Evolutionary conservation across 1,140 invertebrate genomes (phyloP).

Genomic region (Drosophila busckii): DNA sequence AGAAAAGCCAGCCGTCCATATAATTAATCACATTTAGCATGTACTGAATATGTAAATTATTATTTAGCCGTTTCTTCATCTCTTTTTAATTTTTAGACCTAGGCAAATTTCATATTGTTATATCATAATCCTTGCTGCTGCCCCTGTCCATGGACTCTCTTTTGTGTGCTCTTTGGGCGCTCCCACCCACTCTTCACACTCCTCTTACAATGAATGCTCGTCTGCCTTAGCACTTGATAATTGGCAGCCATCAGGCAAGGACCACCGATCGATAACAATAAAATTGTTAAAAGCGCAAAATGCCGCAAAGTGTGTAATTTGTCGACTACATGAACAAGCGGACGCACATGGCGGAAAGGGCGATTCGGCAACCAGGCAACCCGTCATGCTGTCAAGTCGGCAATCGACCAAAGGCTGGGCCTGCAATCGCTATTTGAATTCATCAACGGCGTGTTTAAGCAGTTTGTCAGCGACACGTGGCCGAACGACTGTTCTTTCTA

Average conservation of each 20-base stretch:
- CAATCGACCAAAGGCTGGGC: conserved; percentile 12
- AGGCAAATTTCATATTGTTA: not conserved
- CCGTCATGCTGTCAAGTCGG: not conserved
- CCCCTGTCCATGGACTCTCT: too few species aligned
- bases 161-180: too few species aligned
- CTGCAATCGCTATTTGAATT: conserved; percentile 57
- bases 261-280: conserved; percentile 71
- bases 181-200: too few species aligned
- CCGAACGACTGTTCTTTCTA: conserved; percentile 55
- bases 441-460: conserved; percentile 72
- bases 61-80: not conserved
- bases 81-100: not conserved
- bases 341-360: not conserved
- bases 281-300: conserved; percentile 74
- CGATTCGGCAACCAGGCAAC: conserved; percentile 1
- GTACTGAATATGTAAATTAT: conserved; percentile 20
- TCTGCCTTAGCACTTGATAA: conserved; percentile 53
- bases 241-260: conserved; percentile 69
- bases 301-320: conserved; percentile 76
- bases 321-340: conserved; percentile 20
- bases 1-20: conserved; percentile 21
- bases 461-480: conserved; percentile 73
- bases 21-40: conserved; percentile 36
- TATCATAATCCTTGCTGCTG: too few species aligned
- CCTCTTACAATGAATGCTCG: conserved; percentile 39